phyloP scores from a whole-genome alignment of 2,888 invertebrate species.

The Hirtodrosophila confusa region DNA sequence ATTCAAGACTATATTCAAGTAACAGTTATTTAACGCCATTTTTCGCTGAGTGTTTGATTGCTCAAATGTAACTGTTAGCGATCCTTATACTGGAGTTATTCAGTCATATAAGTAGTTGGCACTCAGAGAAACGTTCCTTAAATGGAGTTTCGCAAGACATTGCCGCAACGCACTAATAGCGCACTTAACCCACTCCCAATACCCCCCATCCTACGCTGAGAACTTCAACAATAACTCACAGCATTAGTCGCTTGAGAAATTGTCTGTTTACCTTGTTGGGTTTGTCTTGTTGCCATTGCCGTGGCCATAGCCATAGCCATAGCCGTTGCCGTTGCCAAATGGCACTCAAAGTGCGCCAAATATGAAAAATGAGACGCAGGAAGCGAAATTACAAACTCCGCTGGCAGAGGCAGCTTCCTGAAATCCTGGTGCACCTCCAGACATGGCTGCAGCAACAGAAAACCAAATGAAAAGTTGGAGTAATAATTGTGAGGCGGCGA shows the following conservation, averaged over 20 bases:
- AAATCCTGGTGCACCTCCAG: conserved; percentile 72
- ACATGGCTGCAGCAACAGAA: conserved; percentile 45
- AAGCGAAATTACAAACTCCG: conserved; percentile 68
- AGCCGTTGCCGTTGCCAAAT: conserved; percentile 65
- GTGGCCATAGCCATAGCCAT: conserved; percentile 27
- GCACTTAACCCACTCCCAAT: conserved; percentile 29
- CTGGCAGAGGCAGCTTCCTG: conserved; percentile 53
- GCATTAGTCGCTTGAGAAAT: conserved; percentile 80
- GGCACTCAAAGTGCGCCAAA: conserved; percentile 73
- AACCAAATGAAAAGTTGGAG: conserved; percentile 73
- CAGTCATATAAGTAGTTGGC: conserved; percentile 22
- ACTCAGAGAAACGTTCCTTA: too few species aligned
- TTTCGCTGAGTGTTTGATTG: too few species aligned
- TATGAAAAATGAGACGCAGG: conserved; percentile 78
- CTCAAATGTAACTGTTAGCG: neutral
- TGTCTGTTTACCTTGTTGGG: conserved; percentile 80
- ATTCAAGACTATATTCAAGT: too few species aligned
- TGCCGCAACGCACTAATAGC: conserved; percentile 45
- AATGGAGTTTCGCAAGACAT: neutral
- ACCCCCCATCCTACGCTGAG: conserved; percentile 14
- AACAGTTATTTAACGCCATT: too few species aligned
- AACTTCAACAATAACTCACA: conserved; percentile 71
- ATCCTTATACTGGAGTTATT: conserved; percentile 11
- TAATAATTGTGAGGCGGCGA: conserved; percentile 70
- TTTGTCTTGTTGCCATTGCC: conserved; percentile 23